Percentiles rank a stretch among this genome's conserved stretches.
Conservation (phyloP, 2,113 vertebrate species). For the Atrichornis clamosus region DNA sequence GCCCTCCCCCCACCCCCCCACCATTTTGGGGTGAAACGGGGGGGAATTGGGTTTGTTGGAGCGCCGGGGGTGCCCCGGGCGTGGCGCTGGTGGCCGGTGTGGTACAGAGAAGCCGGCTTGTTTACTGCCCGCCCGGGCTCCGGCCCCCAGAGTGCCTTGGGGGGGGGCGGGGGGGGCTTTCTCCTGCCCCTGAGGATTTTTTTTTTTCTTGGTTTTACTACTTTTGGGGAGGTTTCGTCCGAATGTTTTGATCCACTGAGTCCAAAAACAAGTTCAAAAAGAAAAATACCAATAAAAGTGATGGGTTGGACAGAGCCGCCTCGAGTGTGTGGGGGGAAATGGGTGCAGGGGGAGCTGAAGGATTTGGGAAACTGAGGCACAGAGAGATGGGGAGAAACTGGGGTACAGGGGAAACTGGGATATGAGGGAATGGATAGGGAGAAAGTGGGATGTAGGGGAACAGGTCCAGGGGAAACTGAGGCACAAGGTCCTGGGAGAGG, state of each 20-base stretch:
- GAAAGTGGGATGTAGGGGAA: neutral
- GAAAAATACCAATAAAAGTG: neutral
- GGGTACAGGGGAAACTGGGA: neutral
- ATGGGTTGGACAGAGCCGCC: neutral
- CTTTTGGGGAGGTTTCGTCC: neutral
- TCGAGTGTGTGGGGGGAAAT: neutral
- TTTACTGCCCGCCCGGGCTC: constrained; percentile 82
- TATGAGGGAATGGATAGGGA: neutral
- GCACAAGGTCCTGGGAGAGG: neutral
- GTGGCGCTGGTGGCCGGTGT: constrained; percentile 86
- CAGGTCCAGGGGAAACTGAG: neutral
- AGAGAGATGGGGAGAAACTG: neutral
- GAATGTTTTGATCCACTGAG: neutral
- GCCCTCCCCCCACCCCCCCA: constrained; percentile 59
- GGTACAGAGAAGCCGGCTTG: constrained; percentile 96
- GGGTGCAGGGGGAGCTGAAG: neutral
- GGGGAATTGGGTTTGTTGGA: constrained; percentile 22
- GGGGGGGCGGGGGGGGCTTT: neutral
- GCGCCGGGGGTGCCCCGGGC: constrained; percentile 40
- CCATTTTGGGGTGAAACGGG: constrained; percentile 80
- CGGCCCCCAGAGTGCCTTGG: constrained; percentile 83
- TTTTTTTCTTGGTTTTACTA: neutral
- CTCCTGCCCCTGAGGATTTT: neutral
- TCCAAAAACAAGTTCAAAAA: neutral
- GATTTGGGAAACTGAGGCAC: neutral